Evolutionary conservation across 2,113 vertebrate genomes (phyloP).

Genomic region (Jacana jacana): DNA sequence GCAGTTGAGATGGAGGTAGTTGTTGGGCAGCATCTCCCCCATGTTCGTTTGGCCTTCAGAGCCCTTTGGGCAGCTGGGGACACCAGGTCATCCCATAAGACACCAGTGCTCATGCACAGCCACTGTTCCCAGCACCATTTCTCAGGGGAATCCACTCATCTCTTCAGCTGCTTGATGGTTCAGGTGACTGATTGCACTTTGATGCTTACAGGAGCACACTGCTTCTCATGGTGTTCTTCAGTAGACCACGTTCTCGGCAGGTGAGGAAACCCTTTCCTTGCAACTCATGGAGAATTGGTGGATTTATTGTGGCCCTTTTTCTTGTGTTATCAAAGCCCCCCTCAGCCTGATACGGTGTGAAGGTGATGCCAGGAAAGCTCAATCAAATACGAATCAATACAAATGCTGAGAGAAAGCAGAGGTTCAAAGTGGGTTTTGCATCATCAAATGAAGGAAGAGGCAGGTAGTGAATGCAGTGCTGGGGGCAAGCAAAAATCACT

Average conservation of each 20-base stretch:
- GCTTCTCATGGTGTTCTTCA: not conserved
- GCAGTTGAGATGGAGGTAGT: not conserved
- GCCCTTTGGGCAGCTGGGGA: not conserved
- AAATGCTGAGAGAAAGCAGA: not conserved
- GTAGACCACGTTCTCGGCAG: not conserved
- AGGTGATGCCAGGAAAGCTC: not conserved
- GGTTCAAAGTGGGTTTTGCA: not conserved
- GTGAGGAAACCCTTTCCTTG: not conserved
- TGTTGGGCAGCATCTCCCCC: not conserved
- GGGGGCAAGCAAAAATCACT: not conserved
- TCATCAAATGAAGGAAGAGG: not conserved
- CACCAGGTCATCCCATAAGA: not conserved
- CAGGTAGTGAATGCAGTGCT: fast-evolving
- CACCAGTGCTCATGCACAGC: not conserved
- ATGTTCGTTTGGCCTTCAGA: not conserved
- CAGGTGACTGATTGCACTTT: not conserved
- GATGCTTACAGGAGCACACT: not conserved
- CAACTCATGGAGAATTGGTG: fast-evolving
- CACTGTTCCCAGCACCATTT: not conserved
- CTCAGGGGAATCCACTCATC: not conserved
- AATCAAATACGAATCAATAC: not conserved
- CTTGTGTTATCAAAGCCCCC: not conserved
- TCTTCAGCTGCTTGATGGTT: not conserved
- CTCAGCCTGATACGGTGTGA: not conserved
- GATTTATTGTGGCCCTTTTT: not conserved